Percentiles rank a stretch among this genome's conserved stretches.
Evolutionary conservation across 2,888 invertebrate species (phyloP).

Genomic region (Ephialtes manifestator): DNA sequence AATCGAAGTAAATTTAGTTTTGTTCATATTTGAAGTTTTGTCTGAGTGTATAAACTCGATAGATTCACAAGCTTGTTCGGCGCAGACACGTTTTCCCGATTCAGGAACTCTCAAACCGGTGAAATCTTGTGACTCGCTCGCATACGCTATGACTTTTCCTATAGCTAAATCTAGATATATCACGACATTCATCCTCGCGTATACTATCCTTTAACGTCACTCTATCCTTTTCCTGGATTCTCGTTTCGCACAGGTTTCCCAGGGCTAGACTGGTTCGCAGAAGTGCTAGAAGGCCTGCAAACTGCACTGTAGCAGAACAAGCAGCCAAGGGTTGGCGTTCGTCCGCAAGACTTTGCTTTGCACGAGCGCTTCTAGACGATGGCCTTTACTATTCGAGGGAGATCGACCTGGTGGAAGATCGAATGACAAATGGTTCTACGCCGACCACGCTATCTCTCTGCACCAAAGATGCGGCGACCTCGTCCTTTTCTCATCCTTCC

Average conservation of each 20-base stretch:
- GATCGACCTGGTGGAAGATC: constrained; percentile 77
- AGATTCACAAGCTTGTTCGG: background rate
- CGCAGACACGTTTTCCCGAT: background rate
- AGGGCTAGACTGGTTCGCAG: constrained; percentile 28
- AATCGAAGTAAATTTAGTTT: background rate
- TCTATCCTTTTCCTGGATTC: constrained; percentile 18
- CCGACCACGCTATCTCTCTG: constrained; percentile 71
- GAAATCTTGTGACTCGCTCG: background rate
- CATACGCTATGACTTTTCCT: background rate
- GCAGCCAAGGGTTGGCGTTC: constrained; percentile 44
- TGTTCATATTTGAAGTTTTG: background rate
- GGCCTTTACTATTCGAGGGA: constrained; percentile 73
- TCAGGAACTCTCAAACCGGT: constrained; percentile 3
- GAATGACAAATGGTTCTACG: constrained; percentile 76
- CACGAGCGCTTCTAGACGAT: constrained; percentile 75
- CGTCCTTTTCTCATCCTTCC: constrained; percentile 26
- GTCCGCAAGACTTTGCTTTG: constrained; percentile 52
- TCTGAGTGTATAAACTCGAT: too few species aligned
- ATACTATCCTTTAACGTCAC: constrained; percentile 66
- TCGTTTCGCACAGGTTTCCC: constrained; percentile 23
- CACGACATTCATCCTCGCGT: constrained; percentile 32
- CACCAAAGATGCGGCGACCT: constrained; percentile 64
- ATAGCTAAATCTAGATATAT: constrained; percentile 11
- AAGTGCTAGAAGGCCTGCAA: constrained; percentile 20
- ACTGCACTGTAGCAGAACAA: constrained; percentile 47